A percentile compares a stretch with the other conserved stretches of the same genome.
Conservation (phyloP, 2,113 vertebrate genomes). For the Nycticorax nycticorax region DNA sequence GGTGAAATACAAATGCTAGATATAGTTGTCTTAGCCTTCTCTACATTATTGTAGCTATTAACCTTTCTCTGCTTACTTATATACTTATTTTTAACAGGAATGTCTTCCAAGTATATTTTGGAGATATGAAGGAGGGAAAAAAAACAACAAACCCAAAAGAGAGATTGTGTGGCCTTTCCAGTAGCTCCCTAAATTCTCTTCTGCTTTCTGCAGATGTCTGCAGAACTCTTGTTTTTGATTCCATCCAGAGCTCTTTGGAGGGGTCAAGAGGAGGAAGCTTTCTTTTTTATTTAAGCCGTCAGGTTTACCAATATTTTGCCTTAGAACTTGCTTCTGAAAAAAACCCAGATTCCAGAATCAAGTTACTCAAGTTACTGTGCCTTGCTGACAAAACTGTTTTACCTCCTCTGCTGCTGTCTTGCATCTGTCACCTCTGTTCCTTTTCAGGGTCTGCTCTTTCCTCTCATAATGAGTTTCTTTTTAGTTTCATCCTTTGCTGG, state of each 20-base stretch:
- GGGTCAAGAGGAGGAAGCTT: not conserved
- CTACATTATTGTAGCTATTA: not conserved
- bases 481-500: not conserved
- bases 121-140: not conserved
- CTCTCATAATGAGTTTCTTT: not conserved
- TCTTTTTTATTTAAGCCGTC: not conserved
- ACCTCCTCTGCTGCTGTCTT: not conserved
- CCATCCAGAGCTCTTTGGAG: not conserved
- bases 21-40: not conserved
- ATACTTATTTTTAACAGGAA: not conserved
- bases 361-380: not conserved
- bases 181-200: not conserved
- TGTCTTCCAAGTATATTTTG: not conserved
- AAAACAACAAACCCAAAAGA: not conserved
- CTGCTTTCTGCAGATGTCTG: not conserved
- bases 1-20: not conserved
- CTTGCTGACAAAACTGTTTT: not conserved
- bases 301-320: not conserved
- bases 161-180: not conserved
- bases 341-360: not conserved
- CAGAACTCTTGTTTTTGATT: not conserved
- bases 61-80: not conserved
- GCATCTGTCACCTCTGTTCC: not conserved
- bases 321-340: not conserved
- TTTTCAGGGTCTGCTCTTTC: not conserved